These are phyloP conservation scores for Urechis unicinctus DNA, from an alignment of 2,888 invertebrate genomes.

Conservation along the genomic window DNA sequence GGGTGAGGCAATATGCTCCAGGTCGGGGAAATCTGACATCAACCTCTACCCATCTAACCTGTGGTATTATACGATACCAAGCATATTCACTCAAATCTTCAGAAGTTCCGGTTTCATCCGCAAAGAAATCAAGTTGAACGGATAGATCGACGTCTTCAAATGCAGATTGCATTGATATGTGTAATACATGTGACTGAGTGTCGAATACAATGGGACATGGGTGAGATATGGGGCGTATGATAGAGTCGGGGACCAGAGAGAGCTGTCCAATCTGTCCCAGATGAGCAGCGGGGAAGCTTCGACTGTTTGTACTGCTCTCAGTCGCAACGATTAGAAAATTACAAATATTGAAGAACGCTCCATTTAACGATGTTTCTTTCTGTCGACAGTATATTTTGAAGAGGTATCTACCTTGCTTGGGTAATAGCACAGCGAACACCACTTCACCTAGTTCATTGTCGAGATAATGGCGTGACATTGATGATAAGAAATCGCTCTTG, in stretches of 20 bases:
- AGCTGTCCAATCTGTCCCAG: not conserved
- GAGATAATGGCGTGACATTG: not conserved
- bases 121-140: not conserved
- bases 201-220: not conserved
- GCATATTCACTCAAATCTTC: not conserved
- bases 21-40: not conserved
- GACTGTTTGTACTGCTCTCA: not conserved
- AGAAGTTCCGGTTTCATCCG: not conserved
- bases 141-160: not conserved
- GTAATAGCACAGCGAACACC: not conserved
- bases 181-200: not conserved
- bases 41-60: not conserved
- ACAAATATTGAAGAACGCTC: not conserved
- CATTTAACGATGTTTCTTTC: not conserved
- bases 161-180: not conserved
- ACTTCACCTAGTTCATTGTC: not conserved
- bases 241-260: not conserved
- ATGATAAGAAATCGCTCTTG: not conserved
- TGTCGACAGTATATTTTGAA: not conserved
- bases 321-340: not conserved
- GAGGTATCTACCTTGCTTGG: not conserved
- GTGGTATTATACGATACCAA: not conserved
- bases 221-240: not conserved
- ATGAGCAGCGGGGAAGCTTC: not conserved
- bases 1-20: not conserved